Evolutionary conservation across 2,797 vertebrate species (phyloP).

Genomic region (Dipus sagitta): DNA sequence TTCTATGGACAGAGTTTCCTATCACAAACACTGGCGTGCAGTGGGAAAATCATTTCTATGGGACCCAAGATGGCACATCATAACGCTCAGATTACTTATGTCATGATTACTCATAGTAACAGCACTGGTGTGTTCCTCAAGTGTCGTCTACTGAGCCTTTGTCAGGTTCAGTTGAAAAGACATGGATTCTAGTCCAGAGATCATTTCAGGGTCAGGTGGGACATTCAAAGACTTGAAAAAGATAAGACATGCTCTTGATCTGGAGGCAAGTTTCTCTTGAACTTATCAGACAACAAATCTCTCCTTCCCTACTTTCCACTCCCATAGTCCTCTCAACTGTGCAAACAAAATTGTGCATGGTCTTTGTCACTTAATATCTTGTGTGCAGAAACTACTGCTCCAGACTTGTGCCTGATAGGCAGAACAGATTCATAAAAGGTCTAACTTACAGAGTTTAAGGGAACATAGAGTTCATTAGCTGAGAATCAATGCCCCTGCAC

Average conservation of each 20-base stretch:
- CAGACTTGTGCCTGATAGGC: constrained; percentile 90
- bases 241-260: constrained; percentile 78
- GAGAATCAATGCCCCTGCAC: constrained; percentile 84
- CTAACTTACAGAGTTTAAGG: constrained; percentile 93
- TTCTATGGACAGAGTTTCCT: constrained; percentile 80
- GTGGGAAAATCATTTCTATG: constrained; percentile 71
- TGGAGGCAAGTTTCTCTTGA: constrained; percentile 81
- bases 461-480: constrained; percentile 93
- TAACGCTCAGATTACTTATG: constrained; percentile 62
- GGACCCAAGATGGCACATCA: constrained; percentile 53
- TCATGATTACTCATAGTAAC: constrained; percentile 69
- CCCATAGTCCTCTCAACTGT: constrained; percentile 82
- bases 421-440: constrained; percentile 89
- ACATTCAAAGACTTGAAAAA: constrained; percentile 84
- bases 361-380: constrained; percentile 88
- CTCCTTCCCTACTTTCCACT: constrained; percentile 56
- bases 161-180: constrained; percentile 79
- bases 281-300: constrained; percentile 82
- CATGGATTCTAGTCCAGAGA: constrained; percentile 79
- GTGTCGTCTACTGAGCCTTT: constrained; percentile 80
- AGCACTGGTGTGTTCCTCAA: constrained; percentile 72
- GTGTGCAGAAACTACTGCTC: constrained; percentile 89
- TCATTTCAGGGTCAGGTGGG: constrained; percentile 83
- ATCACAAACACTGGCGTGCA: constrained; percentile 65
- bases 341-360: constrained; percentile 93